Evolutionary conservation across 2,113 vertebrate species (phyloP), one percentile per base, ranked within the genome.

Genomic region (Pao palembangensis): DNA sequence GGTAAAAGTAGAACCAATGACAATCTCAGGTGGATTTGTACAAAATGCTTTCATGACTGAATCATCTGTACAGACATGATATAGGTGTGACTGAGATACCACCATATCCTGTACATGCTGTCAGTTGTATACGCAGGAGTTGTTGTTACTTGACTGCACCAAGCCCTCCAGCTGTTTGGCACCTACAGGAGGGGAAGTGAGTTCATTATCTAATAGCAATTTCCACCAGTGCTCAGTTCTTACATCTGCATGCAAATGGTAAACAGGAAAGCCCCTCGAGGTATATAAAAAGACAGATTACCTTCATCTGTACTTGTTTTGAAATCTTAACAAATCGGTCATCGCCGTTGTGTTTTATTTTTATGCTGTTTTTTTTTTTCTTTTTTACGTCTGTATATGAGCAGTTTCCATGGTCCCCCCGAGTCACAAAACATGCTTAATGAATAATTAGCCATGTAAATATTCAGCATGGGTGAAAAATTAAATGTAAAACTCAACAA

Each of bases 151-250:
- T 83, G 78, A 83, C 81, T 82, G 79, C 79, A 67, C 66, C 70
- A 62, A 80, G 75, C 71, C 85, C 86, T 74, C 48, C 20, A 85
- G 84, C 82, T 76, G 73, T 86, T 86, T 86, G 69, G 79, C 76
- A 81, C 70, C 71, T 75, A 68, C 52, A 41, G 61, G 78, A 80
- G 71, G 81, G 79, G 81, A 85, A 64, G 71, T 57, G 44, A 76
- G 79, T 80, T 86, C 84, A 84, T 85, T 84, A 88, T 86, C 82
- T 81, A 78, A 85, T 66, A 79, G 69, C 76, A 75, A 76, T 86
- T 84, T 85, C 71, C 72, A 67, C 66, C 51, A 57, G 76, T 67
- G 73, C 62, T 65, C 80, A 68, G 61, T 42, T 51, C 42, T 23
- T 65, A 61, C 56, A 50, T 47, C 65, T 61, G 64, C 64, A 76